Conservation (phyloP, 2,888 invertebrate species). For the Leptura quadrifasciata region DNA sequence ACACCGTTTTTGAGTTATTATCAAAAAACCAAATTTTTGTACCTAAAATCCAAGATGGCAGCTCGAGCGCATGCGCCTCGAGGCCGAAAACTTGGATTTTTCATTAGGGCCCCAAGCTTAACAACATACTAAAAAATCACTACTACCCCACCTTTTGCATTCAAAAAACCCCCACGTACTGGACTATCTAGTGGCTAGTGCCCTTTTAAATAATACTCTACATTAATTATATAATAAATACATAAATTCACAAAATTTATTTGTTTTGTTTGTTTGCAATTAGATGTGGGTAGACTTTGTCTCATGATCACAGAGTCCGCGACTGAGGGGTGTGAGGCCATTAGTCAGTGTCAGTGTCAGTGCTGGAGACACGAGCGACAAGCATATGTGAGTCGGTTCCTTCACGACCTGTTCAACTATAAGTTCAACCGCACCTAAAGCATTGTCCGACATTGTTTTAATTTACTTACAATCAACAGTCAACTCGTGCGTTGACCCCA, state of each 20-base stretch:
- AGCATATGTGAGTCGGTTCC: constrained; percentile 43
- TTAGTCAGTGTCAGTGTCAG: constrained; percentile 57
- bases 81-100: no score
- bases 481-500: constrained; percentile 44
- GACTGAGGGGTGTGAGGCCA: constrained; percentile 50
- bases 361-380: constrained; percentile 51
- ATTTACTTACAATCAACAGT: constrained; percentile 49
- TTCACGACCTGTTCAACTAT: constrained; percentile 19
- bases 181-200: neutral
- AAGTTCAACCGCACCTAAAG: constrained; percentile 54
- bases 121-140: no score
- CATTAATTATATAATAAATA: neutral
- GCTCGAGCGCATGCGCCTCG: no score
- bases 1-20: no score
- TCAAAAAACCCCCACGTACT: no score
- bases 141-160: no score
- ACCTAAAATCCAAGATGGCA: no score
- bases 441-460: constrained; percentile 52
- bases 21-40: no score
- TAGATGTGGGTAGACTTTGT: constrained; percentile 36
- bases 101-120: no score
- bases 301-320: constrained; percentile 39
- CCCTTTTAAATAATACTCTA: neutral
- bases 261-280: constrained; percentile 24
- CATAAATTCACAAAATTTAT: constrained; percentile 3